These are phyloP conservation scores for Amphilophus citrinellus DNA, from an alignment of 2,113 vertebrate genomes.

Conservation along the genomic window DNA sequence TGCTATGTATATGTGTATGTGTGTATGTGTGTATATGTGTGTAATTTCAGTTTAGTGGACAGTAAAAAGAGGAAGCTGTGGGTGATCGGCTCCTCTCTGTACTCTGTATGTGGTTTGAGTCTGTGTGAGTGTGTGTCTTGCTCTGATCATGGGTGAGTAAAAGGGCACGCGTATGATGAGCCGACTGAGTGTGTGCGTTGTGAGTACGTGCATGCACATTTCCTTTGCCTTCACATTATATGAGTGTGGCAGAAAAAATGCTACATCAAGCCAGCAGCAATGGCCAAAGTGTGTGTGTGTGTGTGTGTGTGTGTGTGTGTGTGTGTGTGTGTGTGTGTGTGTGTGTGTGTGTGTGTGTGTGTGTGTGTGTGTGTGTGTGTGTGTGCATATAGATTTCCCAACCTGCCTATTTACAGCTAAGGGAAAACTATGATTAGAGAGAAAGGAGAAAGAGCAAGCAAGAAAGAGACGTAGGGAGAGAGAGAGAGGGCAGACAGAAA, in stretches of 20 bases:
- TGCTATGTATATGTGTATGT: conserved; percentile 32
- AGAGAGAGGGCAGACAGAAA: conserved; percentile 56
- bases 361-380: conserved; percentile 24
- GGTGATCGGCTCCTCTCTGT: conserved; percentile 68
- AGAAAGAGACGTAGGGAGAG: conserved; percentile 49
- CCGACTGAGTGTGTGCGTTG: conserved; percentile 20
- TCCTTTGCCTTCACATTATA: conserved; percentile 61
- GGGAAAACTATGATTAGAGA: conserved; percentile 81
- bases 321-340: not conserved
- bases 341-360: conserved; percentile 22
- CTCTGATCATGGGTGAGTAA: conserved; percentile 73
- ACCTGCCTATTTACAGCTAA: conserved; percentile 76
- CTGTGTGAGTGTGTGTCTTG: conserved; percentile 66
- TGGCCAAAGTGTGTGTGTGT: conserved; percentile 36
- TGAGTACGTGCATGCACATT: conserved; percentile 30
- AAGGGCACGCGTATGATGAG: conserved; percentile 66
- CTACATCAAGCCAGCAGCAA: conserved; percentile 60
- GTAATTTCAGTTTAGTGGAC: conserved; percentile 62
- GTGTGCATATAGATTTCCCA: conserved; percentile 68
- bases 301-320: conserved; percentile 25
- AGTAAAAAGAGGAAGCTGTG: conserved; percentile 74
- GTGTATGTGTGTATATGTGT: not conserved
- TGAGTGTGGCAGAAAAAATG: conserved; percentile 71
- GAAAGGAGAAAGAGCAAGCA: conserved; percentile 56
- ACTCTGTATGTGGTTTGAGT: conserved; percentile 71